phyloP scores from a whole-genome alignment of 2,113 vertebrate species.

The Labrus mixtus region DNA sequence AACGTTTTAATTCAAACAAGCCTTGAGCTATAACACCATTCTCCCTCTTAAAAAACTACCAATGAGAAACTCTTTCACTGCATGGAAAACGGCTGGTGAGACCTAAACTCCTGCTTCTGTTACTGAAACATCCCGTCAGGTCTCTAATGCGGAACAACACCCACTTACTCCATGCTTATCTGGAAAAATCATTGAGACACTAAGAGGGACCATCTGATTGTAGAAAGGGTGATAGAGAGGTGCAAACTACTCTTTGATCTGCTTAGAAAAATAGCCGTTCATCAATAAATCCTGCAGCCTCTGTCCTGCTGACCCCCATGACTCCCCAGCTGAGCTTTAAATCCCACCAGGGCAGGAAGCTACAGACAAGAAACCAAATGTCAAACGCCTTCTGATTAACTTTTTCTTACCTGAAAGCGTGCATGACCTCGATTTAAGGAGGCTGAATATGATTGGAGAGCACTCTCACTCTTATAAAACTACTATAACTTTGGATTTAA shows the following conservation, averaged over 20 bases:
- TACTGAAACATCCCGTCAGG: slow-evolving; percentile 11
- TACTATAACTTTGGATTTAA: neutral
- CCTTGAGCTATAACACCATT: slow-evolving; percentile 55
- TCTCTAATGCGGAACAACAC: slow-evolving; percentile 39
- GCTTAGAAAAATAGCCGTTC: slow-evolving; percentile 44
- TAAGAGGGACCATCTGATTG: slow-evolving; percentile 7
- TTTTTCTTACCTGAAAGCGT: slow-evolving; percentile 19
- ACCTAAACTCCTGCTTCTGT: slow-evolving; percentile 38
- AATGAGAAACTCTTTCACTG: slow-evolving; percentile 52
- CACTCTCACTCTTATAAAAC: neutral
- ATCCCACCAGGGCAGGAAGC: slow-evolving; percentile 14
- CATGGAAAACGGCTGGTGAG: slow-evolving; percentile 36
- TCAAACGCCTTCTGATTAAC: slow-evolving; percentile 15
- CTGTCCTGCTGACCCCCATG: slow-evolving; percentile 69
- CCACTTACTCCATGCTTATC: slow-evolving; percentile 32
- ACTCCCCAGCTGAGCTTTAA: slow-evolving; percentile 39
- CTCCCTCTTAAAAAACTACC: slow-evolving; percentile 46
- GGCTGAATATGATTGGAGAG: neutral
- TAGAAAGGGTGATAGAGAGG: slow-evolving; percentile 53
- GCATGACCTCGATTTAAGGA: neutral
- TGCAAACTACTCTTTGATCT: slow-evolving; percentile 74
- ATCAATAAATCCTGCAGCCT: slow-evolving; percentile 70
- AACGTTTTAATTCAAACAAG: slow-evolving; percentile 38
- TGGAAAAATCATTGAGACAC: slow-evolving; percentile 61
- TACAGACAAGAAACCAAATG: slow-evolving; percentile 32